Evolutionary conservation across 2,888 invertebrate species (phyloP), one percentile per base, ranked within the genome.

Genomic region (Drosophila cyrtoloma): DNA sequence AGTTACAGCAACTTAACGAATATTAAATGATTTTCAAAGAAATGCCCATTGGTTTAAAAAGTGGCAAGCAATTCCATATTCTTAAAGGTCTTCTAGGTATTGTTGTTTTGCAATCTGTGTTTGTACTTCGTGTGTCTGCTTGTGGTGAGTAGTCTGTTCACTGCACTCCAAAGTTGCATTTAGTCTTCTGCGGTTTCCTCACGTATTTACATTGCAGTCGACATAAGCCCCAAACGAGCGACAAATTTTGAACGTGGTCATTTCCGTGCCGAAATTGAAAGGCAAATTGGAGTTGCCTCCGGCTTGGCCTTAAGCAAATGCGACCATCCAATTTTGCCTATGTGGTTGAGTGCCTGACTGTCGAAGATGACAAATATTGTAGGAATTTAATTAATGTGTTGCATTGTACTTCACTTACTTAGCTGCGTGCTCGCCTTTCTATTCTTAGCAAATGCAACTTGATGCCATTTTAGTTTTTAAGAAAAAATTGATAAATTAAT

Each of bases 201-300:
- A 77, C 63, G 57, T 50, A 66, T 73, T 79, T 65, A 39, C 55
- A 30, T 51, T 51, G 33, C n/a, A 53, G 26, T 51, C 30, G 9
- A 32, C 22, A 10, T 42, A 37, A 12, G 33, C 50, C n/a, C 22
- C 26, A 5, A 42, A 5, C 53, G 12, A n/a, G 12, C 16, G 53
- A 26, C 47, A 30, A 33, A 56, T 39, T 39, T 7, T 5, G 30
- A 16, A 30, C 5, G n/a, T 19, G 28, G 28, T 56, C 66, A 78
- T 75, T 75, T 78, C 71, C 79, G 75, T 53, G 32, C 22, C 47
- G 3, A 30, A 59, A 74, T 73, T 50, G 71, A 61, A 68, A 51
- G 63, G 53, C 68, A 58, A 53, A 64, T 58, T 52, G 62, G 37
- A 63, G 71, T 12, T 58, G 44, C 14, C 61, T 12, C n/a, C 26